Conservation (phyloP, 2,888 invertebrate species). For the Ashinkailepas kermadecensis region DNA sequence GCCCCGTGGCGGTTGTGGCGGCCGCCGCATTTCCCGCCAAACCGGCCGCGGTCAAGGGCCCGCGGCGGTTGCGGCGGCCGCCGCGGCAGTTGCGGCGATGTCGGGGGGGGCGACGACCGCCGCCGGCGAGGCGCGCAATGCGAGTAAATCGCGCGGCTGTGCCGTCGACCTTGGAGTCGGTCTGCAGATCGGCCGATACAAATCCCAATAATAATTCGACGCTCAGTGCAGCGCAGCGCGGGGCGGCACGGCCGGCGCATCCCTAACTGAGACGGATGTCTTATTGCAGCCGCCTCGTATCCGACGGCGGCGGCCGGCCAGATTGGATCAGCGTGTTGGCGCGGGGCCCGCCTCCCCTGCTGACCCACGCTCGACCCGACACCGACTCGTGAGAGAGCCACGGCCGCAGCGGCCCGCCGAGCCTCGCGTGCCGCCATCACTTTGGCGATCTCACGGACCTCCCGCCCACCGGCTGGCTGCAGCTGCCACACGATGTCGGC, state of each 20-base stretch:
- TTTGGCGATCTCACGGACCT: too few species aligned
- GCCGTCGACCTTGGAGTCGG: background rate
- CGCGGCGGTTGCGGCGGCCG: background rate
- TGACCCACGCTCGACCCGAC: too few species aligned
- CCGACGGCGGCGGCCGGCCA: background rate
- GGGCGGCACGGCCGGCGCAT: background rate
- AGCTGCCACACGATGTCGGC: background rate
- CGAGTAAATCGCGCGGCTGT: background rate
- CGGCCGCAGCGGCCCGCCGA: too few species aligned
- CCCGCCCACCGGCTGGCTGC: too few species aligned
- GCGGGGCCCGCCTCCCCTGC: background rate
- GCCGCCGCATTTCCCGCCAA: background rate
- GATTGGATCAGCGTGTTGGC: background rate
- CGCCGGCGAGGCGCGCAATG: background rate
- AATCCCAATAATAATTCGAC: background rate
- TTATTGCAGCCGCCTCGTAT: background rate
- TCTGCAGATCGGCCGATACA: background rate
- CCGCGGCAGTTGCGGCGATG: too few species aligned
- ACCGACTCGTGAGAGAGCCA: too few species aligned
- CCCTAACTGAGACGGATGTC: conserved; percentile 1
- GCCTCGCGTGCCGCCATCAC: too few species aligned
- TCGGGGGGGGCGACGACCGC: background rate
- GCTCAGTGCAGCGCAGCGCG: background rate
- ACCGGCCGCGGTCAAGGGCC: too few species aligned
- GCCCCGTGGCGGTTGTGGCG: too few species aligned